These are phyloP conservation scores for Dendrolimus punctatus DNA, from an alignment of 1,140 invertebrate species.

Conservation along the genomic window DNA sequence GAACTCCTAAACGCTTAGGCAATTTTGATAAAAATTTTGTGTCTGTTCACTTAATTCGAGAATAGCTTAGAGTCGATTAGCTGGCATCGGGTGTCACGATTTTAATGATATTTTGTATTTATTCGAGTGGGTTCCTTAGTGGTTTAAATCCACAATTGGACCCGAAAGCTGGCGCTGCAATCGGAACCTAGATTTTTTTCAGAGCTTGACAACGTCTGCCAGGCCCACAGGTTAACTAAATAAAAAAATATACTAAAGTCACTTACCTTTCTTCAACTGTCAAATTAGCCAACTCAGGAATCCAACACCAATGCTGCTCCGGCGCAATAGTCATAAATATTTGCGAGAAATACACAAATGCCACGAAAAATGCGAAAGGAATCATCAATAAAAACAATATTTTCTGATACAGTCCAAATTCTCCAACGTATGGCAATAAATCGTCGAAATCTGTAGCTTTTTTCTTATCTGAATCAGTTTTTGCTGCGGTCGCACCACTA, in stretches of 20 bases:
- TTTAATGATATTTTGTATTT: too few relatives aligned
- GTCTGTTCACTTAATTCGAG: too few relatives aligned
- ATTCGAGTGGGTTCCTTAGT: too few relatives aligned
- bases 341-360: slow-evolving; percentile 90
- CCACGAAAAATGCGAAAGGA: slow-evolving; percentile 88
- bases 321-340: slow-evolving; percentile 88
- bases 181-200: too few relatives aligned
- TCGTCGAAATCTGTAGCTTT: slow-evolving; percentile 60
- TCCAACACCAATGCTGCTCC: slow-evolving; percentile 85
- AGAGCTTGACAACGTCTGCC: too few relatives aligned
- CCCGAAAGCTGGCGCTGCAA: too few relatives aligned
- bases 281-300: slow-evolving; percentile 80
- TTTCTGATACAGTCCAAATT: slow-evolving; percentile 92
- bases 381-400: slow-evolving; percentile 89
- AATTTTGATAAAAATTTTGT: too few relatives aligned
- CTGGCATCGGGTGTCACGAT: too few relatives aligned
- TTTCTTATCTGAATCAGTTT: slow-evolving; percentile 29
- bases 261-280: slow-evolving; percentile 82
- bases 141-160: too few relatives aligned
- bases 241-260: slow-evolving; percentile 2
- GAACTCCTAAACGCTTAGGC: too few relatives aligned
- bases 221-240: background rate
- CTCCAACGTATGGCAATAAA: slow-evolving; percentile 84
- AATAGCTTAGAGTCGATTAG: too few relatives aligned
- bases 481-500: slow-evolving; percentile 8